Percentiles rank a stretch among this genome's conserved stretches.
Evolutionary conservation across 1,140 invertebrate species (phyloP).

Genomic region (Drosophila repletoides): DNA sequence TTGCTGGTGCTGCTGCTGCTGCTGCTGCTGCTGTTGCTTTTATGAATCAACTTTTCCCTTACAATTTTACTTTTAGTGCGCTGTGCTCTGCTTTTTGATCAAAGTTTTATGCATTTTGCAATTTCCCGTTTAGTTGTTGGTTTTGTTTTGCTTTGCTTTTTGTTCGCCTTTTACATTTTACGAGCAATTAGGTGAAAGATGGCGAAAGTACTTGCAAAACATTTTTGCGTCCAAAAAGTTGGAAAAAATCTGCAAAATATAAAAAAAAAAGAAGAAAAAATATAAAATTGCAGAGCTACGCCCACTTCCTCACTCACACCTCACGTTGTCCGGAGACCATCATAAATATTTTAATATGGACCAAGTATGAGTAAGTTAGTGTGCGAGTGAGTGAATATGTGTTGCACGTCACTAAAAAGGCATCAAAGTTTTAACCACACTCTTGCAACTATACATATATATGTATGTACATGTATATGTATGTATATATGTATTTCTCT

Average conservation of each 20-base stretch:
- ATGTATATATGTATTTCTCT: neutral
- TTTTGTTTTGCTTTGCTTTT: constrained; percentile 9
- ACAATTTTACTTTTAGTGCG: constrained; percentile 1
- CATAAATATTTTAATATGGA: constrained; percentile 70
- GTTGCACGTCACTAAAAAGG: constrained; percentile 66
- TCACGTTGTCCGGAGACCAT: constrained; percentile 25
- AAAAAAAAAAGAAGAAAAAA: no score
- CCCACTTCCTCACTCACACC: neutral
- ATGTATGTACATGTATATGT: no score
- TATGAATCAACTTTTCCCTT: neutral
- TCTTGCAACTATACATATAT: constrained; percentile 41
- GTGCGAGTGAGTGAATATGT: constrained; percentile 52
- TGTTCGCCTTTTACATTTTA: constrained; percentile 59
- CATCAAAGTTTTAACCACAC: constrained; percentile 78
- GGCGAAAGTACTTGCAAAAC: constrained; percentile 62
- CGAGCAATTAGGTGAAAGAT: constrained; percentile 74
- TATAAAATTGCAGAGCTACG: constrained; percentile 17
- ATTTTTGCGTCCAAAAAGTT: constrained; percentile 45
- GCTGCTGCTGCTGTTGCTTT: neutral
- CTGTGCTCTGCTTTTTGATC: constrained; percentile 30
- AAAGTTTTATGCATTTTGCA: constrained; percentile 48
- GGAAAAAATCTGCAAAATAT: constrained; percentile 19
- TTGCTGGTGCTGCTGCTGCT: neutral
- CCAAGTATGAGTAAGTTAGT: constrained; percentile 48
- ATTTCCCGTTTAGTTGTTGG: constrained; percentile 19